Evolutionary conservation across 1,140 invertebrate species (phyloP).

Genomic region (Drosophila malerkotliana): DNA sequence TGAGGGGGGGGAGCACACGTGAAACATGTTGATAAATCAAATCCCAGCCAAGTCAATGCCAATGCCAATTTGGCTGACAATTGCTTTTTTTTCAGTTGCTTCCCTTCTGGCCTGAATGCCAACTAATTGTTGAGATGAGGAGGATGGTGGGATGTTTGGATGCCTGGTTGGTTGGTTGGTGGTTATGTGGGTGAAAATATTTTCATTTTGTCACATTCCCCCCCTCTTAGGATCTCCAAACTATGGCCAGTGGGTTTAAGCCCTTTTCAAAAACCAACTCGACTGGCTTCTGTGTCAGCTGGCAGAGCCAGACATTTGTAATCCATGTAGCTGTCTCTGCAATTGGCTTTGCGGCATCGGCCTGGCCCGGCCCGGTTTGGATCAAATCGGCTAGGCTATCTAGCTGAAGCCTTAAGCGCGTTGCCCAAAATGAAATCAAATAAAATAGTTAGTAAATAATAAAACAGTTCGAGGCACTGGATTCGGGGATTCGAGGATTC

Average conservation of each 20-base stretch:
- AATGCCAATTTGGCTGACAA: constrained; percentile 79
- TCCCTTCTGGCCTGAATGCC: constrained; percentile 29
- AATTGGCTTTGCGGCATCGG: constrained; percentile 53
- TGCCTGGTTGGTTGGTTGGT: background rate
- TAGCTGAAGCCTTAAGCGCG: constrained; percentile 46
- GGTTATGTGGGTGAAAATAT: background rate
- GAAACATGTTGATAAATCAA: constrained; percentile 81
- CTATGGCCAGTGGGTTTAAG: constrained; percentile 26
- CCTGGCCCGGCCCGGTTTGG: constrained; percentile 9
- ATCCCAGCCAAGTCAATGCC: constrained; percentile 77
- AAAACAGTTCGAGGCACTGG: constrained; percentile 70
- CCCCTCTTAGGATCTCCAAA: background rate
- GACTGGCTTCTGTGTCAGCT: constrained; percentile 31
- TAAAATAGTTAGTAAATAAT: constrained; percentile 83
- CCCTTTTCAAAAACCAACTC: constrained; percentile 37
- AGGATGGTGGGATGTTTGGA: background rate
- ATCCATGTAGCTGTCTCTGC: constrained; percentile 43
- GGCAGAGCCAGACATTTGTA: constrained; percentile 47
- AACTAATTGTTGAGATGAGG: constrained; percentile 56
- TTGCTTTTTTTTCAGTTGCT: constrained; percentile 54
- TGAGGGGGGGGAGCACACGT: constrained; percentile 37
- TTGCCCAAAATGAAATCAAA: constrained; percentile 75
- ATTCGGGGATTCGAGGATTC: constrained; percentile 11
- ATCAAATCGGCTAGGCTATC: background rate
- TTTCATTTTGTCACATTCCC: constrained; percentile 27